Percentiles rank a stretch among this genome's conserved stretches.
Evolutionary conservation across 2,797 vertebrate species (phyloP).

Genomic region (Champsocephalus esox): DNA sequence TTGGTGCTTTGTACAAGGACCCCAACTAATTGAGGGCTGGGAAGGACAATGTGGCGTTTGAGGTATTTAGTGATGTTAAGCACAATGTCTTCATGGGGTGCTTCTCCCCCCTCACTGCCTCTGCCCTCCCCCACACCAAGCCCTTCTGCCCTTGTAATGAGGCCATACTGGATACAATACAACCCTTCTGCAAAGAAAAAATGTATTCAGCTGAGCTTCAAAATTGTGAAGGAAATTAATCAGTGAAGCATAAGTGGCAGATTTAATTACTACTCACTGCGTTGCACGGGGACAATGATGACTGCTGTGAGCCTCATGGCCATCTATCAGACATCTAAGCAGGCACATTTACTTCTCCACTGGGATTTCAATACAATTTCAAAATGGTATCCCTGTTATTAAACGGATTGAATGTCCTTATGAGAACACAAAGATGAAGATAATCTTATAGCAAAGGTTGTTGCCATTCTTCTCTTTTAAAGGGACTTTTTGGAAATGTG

Average conservation of each 20-base stretch:
- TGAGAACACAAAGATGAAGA: constrained; percentile 20
- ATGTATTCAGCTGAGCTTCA: constrained; percentile 88
- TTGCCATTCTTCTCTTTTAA: neutral
- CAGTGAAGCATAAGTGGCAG: constrained; percentile 92
- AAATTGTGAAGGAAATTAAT: constrained; percentile 92
- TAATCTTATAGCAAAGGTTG: neutral
- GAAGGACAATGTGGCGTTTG: constrained; percentile 76
- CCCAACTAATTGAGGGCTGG: constrained; percentile 72
- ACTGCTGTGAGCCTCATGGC: constrained; percentile 86
- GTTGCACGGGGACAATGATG: constrained; percentile 90
- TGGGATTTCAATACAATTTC: constrained; percentile 34
- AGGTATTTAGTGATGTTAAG: constrained; percentile 83
- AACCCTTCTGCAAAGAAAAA: constrained; percentile 88
- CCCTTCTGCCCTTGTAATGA: constrained; percentile 85
- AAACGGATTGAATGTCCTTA: constrained; percentile 16
- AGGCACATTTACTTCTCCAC: constrained; percentile 36
- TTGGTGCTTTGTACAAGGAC: constrained; percentile 54
- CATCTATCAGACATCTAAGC: constrained; percentile 71
- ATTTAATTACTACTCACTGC: constrained; percentile 93
- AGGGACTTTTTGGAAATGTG: constrained; percentile 6
- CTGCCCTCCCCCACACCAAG: constrained; percentile 79
- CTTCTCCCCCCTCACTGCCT: constrained; percentile 56
- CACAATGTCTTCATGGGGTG: constrained; percentile 82
- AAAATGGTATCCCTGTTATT: constrained; percentile 28
- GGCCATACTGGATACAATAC: constrained; percentile 91